Percentiles rank a stretch among this genome's conserved stretches.
These are phyloP conservation scores for Catharus fuscescens DNA, from an alignment of 2,113 vertebrate genomes.

Conservation along the genomic window DNA sequence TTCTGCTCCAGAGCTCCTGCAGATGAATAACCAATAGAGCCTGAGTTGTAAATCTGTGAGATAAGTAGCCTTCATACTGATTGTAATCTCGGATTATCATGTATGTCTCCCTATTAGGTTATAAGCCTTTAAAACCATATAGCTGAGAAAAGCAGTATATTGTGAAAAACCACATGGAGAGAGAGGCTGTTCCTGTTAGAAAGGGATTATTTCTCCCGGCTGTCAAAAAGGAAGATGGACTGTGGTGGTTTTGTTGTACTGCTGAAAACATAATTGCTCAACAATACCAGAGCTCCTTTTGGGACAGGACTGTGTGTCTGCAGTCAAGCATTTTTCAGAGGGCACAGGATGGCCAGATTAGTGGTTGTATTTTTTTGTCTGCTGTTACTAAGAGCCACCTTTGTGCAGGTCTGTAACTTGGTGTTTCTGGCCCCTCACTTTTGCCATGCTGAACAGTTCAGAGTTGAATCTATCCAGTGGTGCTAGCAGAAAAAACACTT, in stretches of 20 bases:
- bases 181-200: background rate
- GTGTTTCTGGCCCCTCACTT: background rate
- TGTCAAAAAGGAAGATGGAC: constrained; percentile 1
- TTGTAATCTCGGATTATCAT: constrained; percentile 47
- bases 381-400: background rate
- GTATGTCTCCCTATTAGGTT: constrained; percentile 37
- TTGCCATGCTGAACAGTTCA: background rate
- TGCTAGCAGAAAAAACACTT: background rate
- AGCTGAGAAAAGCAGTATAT: constrained; percentile 41
- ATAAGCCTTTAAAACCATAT: constrained; percentile 56
- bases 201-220: constrained; percentile 25
- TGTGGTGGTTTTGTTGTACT: background rate
- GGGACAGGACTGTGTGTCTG: background rate
- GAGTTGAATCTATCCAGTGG: background rate
- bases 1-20: background rate
- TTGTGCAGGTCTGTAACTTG: background rate
- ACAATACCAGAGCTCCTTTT: background rate
- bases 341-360: background rate
- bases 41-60: constrained; percentile 23
- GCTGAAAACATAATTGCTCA: background rate
- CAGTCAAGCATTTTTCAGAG: background rate
- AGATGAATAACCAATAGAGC: background rate
- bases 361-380: background rate
- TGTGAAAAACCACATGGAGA: constrained; percentile 16
- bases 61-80: constrained; percentile 39